Conservation (phyloP, 2,113 vertebrate species). For the Chamaea fasciata region DNA sequence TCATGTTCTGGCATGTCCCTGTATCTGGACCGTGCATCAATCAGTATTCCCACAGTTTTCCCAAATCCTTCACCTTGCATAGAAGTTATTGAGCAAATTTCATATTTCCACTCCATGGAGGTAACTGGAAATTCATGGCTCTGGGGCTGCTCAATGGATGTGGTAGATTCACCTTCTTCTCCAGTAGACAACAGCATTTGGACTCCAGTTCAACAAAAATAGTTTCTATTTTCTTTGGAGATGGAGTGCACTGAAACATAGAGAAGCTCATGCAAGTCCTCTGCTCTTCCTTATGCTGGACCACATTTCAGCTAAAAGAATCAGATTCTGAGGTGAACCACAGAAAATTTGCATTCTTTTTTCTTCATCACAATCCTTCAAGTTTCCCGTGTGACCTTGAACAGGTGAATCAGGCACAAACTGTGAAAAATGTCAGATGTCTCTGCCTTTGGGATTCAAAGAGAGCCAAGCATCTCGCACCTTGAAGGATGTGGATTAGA, state of each 20-base stretch:
- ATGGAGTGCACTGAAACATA: neutral
- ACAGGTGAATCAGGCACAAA: neutral
- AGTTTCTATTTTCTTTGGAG: neutral
- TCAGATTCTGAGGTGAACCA: neutral
- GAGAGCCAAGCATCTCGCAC: neutral
- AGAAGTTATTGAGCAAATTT: neutral
- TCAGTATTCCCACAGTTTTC: neutral
- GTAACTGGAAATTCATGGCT: neutral
- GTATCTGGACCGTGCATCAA: neutral
- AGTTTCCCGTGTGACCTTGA: neutral
- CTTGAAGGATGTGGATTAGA: neutral
- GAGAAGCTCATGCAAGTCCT: neutral
- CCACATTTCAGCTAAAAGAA: neutral
- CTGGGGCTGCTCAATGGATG: neutral
- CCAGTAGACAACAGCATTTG: accelerated
- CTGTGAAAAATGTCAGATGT: neutral
- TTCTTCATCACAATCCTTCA: neutral
- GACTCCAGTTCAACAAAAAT: neutral
- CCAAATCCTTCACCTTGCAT: neutral
- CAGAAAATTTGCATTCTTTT: neutral
- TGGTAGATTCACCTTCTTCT: neutral
- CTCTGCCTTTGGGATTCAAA: neutral
- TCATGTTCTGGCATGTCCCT: neutral
- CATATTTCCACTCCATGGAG: neutral
- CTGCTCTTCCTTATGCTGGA: neutral